Percentiles rank a stretch among this genome's conserved stretches.
Conservation (phyloP, 2,888 invertebrate species). For the Trachelus iudaicus region DNA sequence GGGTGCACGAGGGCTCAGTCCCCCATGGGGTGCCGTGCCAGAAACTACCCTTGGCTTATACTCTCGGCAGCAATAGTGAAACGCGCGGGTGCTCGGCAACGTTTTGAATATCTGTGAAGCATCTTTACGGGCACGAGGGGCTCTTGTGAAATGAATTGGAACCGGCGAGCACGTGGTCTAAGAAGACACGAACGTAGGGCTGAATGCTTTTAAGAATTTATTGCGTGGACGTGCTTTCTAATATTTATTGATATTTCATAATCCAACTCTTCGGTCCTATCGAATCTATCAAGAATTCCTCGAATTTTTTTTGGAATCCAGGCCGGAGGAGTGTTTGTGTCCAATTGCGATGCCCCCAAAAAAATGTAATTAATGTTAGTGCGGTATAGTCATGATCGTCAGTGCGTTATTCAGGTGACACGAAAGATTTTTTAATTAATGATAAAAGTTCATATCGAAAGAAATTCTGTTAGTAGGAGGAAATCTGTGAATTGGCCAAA, state of each 20-base stretch:
- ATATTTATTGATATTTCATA: neutral
- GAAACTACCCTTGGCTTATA: slow-evolving; percentile 53
- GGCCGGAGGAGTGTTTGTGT: neutral
- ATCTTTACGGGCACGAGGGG: neutral
- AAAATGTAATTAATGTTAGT: neutral
- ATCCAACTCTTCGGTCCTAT: neutral
- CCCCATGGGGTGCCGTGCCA: slow-evolving; percentile 59
- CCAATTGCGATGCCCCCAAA: neutral
- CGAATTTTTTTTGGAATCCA: neutral
- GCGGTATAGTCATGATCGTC: neutral
- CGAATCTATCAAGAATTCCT: neutral
- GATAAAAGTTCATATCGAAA: neutral
- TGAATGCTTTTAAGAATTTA: neutral
- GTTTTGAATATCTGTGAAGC: neutral
- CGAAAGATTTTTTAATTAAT: neutral
- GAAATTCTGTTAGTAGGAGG: neutral
- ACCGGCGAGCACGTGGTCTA: neutral
- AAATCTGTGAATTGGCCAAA: neutral
- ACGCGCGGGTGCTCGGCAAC: neutral
- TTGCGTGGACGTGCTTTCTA: neutral
- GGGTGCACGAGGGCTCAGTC: slow-evolving; percentile 50
- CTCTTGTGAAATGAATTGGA: neutral
- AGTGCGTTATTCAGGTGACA: neutral
- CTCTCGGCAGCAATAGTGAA: neutral
- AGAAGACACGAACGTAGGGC: neutral